Conservation (phyloP, 2,888 invertebrate genomes). For the Dasypolia templi region DNA sequence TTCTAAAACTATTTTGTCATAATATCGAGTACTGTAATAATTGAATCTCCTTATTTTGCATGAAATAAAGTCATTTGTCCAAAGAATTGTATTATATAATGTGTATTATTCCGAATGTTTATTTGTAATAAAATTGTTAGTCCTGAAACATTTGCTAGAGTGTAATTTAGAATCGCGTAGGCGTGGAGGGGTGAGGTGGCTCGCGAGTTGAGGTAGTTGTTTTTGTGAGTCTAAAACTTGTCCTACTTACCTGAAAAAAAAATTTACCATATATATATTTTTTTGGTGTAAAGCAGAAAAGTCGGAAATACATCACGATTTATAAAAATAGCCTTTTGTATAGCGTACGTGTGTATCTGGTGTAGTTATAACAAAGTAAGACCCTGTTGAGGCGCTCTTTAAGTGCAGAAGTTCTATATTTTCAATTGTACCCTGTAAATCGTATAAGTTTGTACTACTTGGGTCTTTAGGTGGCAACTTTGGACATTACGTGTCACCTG, state of each 20-base stretch:
- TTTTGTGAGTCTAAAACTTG: not conserved
- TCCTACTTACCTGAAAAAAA: not conserved
- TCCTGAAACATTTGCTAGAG: too few species aligned
- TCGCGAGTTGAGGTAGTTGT: too few species aligned
- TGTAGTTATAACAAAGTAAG: slow-evolving; percentile 38
- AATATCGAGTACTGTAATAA: too few species aligned
- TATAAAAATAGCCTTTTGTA: not conserved
- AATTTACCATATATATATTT: too few species aligned
- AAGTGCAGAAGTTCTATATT: slow-evolving; percentile 59
- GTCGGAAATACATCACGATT: not conserved
- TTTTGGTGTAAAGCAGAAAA: not conserved
- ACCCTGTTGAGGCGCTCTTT: slow-evolving; percentile 19
- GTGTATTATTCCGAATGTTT: too few species aligned
- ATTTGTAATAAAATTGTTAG: too few species aligned
- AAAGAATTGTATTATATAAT: too few species aligned
- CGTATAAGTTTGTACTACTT: slow-evolving; percentile 50
- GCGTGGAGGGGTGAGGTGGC: too few species aligned
- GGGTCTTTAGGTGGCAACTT: slow-evolving; percentile 54
- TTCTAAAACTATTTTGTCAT: too few species aligned
- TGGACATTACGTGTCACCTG: slow-evolving; percentile 59
- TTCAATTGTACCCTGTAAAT: slow-evolving; percentile 61
- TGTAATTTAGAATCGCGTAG: too few species aligned
- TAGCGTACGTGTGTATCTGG: not conserved
- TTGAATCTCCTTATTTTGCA: too few species aligned
- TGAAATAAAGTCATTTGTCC: too few species aligned